Conservation (phyloP, 1,140 invertebrate species). For the Drosophila repletoides region DNA sequence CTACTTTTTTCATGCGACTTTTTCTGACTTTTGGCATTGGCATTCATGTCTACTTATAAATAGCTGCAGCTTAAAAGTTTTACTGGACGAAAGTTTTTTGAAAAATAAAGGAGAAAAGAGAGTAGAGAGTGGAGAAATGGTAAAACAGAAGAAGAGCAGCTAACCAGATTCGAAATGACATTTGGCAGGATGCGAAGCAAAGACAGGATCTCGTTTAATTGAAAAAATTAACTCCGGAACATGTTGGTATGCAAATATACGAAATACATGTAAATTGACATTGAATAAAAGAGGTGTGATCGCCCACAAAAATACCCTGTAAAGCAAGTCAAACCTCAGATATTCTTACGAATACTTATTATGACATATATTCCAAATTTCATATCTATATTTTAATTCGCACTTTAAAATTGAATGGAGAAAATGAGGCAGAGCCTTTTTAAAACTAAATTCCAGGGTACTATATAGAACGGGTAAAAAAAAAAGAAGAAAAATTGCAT, state of each 20-base stretch:
- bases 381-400: too few relatives aligned
- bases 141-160: neutral
- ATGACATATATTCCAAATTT: too few relatives aligned
- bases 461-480: too few relatives aligned
- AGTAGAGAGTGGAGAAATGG: neutral
- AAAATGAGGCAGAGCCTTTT: too few relatives aligned
- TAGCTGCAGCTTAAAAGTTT: slow-evolving; percentile 50
- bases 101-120: neutral
- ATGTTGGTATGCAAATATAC: slow-evolving; percentile 37
- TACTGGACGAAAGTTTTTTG: slow-evolving; percentile 25
- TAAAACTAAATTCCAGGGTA: too few relatives aligned
- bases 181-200: slow-evolving; percentile 7
- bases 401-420: too few relatives aligned
- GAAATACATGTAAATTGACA: too few relatives aligned
- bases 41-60: slow-evolving; percentile 43
- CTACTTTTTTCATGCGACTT: slow-evolving; percentile 50
- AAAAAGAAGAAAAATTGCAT: too few relatives aligned
- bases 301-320: neutral
- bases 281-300: neutral
- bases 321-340: too few relatives aligned
- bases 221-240: slow-evolving; percentile 68
- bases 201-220: slow-evolving; percentile 60
- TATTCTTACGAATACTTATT: too few relatives aligned
- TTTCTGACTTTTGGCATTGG: slow-evolving; percentile 15
- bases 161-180: slow-evolving; percentile 36